A percentile compares a stretch with the other conserved stretches of the same genome.
Conservation (phyloP, 2,797 vertebrate species). For the Rhabdophis nuchalis region DNA sequence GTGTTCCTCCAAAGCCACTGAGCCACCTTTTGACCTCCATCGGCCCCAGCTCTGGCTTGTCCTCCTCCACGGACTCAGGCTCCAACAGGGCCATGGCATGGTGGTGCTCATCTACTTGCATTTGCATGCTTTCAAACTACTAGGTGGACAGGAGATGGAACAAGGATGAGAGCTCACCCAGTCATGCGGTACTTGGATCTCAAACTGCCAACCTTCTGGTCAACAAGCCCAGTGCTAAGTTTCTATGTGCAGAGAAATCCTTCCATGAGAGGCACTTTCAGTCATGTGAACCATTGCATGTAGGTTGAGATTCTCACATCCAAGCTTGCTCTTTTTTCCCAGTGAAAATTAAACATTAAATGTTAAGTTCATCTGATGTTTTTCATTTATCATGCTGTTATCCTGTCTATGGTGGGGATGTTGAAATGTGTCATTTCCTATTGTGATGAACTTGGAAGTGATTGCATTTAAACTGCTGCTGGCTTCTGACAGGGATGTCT, state of each 20-base stretch:
- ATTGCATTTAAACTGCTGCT: conserved; percentile 50
- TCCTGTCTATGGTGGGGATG: conserved; percentile 35
- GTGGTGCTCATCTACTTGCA: neutral
- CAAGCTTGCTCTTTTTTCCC: neutral
- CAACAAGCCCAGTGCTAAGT: neutral
- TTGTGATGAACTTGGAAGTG: conserved; percentile 40
- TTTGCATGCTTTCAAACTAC: neutral
- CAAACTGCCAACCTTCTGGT: neutral
- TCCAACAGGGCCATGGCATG: no score
- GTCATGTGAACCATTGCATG: neutral
- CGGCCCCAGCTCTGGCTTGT: no score
- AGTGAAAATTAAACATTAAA: neutral
- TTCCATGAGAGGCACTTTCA: neutral
- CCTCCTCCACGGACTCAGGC: no score
- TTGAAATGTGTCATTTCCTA: conserved; percentile 38
- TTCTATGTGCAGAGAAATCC: neutral
- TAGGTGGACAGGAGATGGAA: neutral
- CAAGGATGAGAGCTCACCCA: neutral
- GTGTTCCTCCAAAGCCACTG: no score
- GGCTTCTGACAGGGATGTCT: conserved; percentile 46
- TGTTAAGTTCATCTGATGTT: neutral
- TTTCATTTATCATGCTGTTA: conserved; percentile 15
- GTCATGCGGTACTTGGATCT: neutral
- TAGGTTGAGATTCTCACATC: neutral
- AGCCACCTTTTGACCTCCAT: no score